These are phyloP conservation scores for Cabera pusaria DNA, from an alignment of 2,888 invertebrate genomes.

Conservation along the genomic window DNA sequence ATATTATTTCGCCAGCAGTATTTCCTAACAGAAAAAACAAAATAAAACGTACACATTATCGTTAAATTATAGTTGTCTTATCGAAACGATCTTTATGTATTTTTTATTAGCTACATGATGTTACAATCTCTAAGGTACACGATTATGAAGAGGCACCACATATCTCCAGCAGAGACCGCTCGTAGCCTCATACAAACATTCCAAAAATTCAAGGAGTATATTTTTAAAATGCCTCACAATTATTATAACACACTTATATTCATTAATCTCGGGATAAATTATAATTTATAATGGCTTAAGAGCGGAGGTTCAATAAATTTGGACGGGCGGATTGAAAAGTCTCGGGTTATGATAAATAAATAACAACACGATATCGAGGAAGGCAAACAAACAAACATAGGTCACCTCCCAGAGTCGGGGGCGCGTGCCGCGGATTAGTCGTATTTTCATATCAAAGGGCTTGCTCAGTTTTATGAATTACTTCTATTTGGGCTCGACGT, in stretches of 20 bases:
- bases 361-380: constrained; percentile 61
- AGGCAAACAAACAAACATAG: constrained; percentile 65
- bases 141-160: constrained; percentile 29
- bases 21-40: no score
- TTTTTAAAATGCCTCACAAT: constrained; percentile 53
- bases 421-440: constrained; percentile 78
- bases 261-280: constrained; percentile 67
- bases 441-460: constrained; percentile 81
- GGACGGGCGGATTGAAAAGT: constrained; percentile 69
- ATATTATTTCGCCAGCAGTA: no score
- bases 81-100: constrained; percentile 18
- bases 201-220: constrained; percentile 55
- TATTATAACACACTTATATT: constrained; percentile 65
- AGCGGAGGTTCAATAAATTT: constrained; percentile 63
- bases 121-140: constrained; percentile 25
- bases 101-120: constrained; percentile 31
- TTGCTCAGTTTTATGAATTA: constrained; percentile 76
- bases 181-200: constrained; percentile 58
- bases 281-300: constrained; percentile 65
- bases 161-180: constrained; percentile 30
- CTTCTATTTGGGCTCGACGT: constrained; percentile 63
- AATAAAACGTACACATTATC: constrained; percentile 6
- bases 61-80: constrained; percentile 16
- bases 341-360: constrained; percentile 70
- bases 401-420: constrained; percentile 59